Conservation (phyloP, 1,140 invertebrate species). For the Aphis craccivora region DNA sequence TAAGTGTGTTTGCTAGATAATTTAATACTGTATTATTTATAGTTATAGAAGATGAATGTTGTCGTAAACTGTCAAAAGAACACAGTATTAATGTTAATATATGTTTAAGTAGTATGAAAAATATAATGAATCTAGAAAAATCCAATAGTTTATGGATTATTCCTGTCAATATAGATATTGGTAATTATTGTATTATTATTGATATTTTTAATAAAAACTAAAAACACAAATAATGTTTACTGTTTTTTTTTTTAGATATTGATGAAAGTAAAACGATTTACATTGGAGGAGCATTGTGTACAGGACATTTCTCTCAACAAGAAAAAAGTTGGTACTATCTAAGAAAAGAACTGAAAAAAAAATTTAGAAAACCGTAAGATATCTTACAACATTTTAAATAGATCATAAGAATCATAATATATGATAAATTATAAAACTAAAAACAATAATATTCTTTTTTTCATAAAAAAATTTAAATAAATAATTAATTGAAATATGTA, state of each 20-base stretch:
- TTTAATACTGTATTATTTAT: neutral
- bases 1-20: neutral
- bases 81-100: conserved; percentile 4
- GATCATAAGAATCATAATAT: neutral
- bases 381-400: neutral
- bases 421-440: neutral
- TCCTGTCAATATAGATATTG: conserved; percentile 40
- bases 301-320: conserved; percentile 44
- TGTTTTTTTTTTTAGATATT: neutral
- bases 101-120: conserved; percentile 46
- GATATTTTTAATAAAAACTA: neutral
- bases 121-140: conserved; percentile 45
- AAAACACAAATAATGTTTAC: neutral
- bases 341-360: conserved; percentile 48
- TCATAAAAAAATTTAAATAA: neutral
- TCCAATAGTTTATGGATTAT: conserved; percentile 50
- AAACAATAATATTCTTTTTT: neutral
- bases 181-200: conserved; percentile 16
- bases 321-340: conserved; percentile 33
- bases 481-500: neutral
- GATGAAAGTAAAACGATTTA: conserved; percentile 13
- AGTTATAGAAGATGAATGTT: conserved; percentile 46
- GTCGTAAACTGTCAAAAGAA: neutral
- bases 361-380: conserved; percentile 29
- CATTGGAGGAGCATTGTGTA: conserved; percentile 28